Evolutionary conservation across 1,140 invertebrate genomes (phyloP), one percentile per base, ranked within the genome.

Genomic region (Saccostrea echinata): DNA sequence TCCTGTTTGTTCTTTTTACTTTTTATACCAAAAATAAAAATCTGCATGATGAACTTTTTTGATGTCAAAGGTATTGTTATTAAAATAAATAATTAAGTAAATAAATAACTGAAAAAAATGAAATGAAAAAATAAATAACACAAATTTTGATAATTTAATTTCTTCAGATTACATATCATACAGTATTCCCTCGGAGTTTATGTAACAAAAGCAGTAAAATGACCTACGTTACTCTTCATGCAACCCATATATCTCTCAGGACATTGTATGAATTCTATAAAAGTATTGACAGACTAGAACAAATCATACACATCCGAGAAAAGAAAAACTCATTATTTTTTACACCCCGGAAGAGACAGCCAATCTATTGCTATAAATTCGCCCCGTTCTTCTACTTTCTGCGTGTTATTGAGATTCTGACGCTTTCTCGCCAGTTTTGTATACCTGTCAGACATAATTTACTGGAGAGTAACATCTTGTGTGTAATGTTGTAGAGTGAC

Each of bases 401-500:
- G 33, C 12, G 27, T 76, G 30, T 30, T 76, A 76, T 76, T 33
- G 68, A 76, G 12, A 12, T 30, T 33, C 68, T 76, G 68, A 30
- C 68, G 27, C 9, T 27, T 16, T 76, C 30, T 76, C 68, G 68
- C 9, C 30, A 76, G 68, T 76, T 76, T 76, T 76, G 68, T 76
- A 33, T 27, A 76, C 68, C 68, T 76, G 68, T 76, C 68, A 76
- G 27, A 76, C 24, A 30, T 76, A 76, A 76, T 76, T 76, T 76
- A 76, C 68, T 76, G 24, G 43, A 43, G 3, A 13, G 68, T 16
- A 76, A 76, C 68, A 76, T 76, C 68, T 76, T 76, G 68, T 16
- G 8, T 30, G 24, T 30, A 76, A 76, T 76, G 68, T 27, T 13
- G 68, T 13, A 30, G 27, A 30, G 27, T 76, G 27, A 30, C 68